Base-by-base conservation (phyloP, 2,797 vertebrate species). In the Arctocebus calabarensis region DNA sequence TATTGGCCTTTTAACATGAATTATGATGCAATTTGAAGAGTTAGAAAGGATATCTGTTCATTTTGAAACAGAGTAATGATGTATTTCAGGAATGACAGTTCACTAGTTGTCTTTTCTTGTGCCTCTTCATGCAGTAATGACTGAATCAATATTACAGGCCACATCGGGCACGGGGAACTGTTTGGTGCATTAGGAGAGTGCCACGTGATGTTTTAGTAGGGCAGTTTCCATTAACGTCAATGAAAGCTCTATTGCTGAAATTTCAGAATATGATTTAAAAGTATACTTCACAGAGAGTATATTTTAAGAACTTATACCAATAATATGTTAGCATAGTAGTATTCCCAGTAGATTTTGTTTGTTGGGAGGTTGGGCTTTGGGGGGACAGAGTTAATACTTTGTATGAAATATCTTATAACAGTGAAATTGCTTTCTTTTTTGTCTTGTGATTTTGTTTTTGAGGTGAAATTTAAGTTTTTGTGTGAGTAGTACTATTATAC, bases 211-310 rank as follows among this genome's bases (percentile, higher is more conserved):
- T 71, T 93, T 91, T 48, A 91, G 62, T 32, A 91, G 10, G 29
- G 34, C 27, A 55, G 8, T 89, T 87, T 74, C 84, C 70, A 64
- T 90, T 94, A 74, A 81, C 3, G 22, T 88, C 48, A 95, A 70
- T 79, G 85, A 43, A 94, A 86, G 25, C 52, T 48, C 22, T 43
- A 57, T 22, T 81, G 17, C 45, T 94, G 55, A 82, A 84, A 73
- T 79, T 95, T 75, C 57, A 93, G 61, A 86, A 85, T 32, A 75
- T 64, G 14, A 78, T 79, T 90, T 95, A 81, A 86, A 82, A 79
- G 27, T 84, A 57, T 57, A 40, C 20, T 74, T 92, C 85, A 66
- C 25, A 52, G 9, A 59, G 9, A 81, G 2, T 34, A 64, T 70
- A 71, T 68, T 85, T 94, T 97, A 95, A 94, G 55, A 4, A 55